phyloP scores from a whole-genome alignment of 2,797 vertebrate species.

The Morus bassanus region DNA sequence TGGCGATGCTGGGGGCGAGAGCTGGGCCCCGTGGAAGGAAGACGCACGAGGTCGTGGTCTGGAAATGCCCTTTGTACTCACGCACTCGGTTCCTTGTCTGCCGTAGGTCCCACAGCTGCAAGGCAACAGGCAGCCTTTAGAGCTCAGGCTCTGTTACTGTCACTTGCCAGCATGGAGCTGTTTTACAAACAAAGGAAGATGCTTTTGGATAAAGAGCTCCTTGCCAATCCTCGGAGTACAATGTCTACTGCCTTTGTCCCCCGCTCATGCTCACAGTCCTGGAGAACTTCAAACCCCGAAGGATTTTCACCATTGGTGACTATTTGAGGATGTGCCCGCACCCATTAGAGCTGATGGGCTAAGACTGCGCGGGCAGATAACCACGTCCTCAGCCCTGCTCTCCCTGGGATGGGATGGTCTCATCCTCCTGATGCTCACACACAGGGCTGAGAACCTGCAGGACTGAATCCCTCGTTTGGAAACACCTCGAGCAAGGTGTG shows the following conservation, averaged over 20 bases:
- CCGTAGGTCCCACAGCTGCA: constrained; percentile 92
- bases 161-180: rapidly evolving
- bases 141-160: neutral
- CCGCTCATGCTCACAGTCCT: neutral
- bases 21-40: constrained; percentile 80
- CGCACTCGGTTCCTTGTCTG: constrained; percentile 84
- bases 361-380: rapidly evolving
- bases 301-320: neutral
- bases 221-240: rapidly evolving
- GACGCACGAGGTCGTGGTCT: constrained; percentile 86
- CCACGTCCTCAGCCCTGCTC: neutral
- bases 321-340: neutral
- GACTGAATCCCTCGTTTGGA: neutral
- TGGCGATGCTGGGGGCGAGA: constrained; percentile 78
- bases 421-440: neutral
- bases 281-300: neutral
- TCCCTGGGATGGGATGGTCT: neutral
- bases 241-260: neutral
- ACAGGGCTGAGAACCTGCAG: neutral
- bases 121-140: neutral
- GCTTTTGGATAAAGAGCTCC: neutral
- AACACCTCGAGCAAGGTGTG: neutral
- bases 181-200: neutral
- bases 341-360: neutral
- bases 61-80: constrained; percentile 90